Base-by-base conservation (phyloP, 2,888 invertebrate species). In the Cephus pygmeus region DNA sequence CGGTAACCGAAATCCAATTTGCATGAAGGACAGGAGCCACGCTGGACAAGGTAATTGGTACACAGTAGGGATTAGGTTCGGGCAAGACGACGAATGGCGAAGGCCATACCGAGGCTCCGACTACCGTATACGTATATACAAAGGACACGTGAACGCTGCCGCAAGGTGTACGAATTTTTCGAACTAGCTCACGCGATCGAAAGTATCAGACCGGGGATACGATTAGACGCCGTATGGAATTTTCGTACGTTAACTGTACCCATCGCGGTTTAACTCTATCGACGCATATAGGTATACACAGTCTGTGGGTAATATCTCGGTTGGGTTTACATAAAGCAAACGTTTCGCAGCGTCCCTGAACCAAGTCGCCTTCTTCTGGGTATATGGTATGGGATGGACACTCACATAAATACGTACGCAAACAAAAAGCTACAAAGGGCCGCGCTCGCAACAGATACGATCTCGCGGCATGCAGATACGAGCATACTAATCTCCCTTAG, bases 381-480 rank as follows among this genome's bases (percentile, higher is more conserved):
- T 71, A 12, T 73, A 81, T 82, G 82, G 76, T 76, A 75, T 75
- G 74, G 74, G 79, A 71, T 68, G 77, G 81, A 86, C 84, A 84
- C 82, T 86, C 88, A 85, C 89, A 89, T 90, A 90, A 89, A 90
- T 89, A 90, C 88, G 86, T 86, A 87, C 86, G 87, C 83, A 84
- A 89, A 89, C 86, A 90, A 89, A 90, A 90, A 88, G 84, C 85
- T 85, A 89, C 88, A 89, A 90, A 90, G 89, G 87, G 82, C 88
- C 86, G 85, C 88, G 86, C 87, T 87, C 85, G 85, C 87, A 84
- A 86, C 85, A 89, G 91, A 90, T 90, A 91, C 90, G 88, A 91
- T 91, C 90, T 90, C 85, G 86, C 86, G 88, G 89, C 87, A 88
- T 89, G 89, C 90, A 90, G 90, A 90, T 90, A 88, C 89, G 88